Conservation (phyloP, 2,113 vertebrate species). For the Lagopus leucura region DNA sequence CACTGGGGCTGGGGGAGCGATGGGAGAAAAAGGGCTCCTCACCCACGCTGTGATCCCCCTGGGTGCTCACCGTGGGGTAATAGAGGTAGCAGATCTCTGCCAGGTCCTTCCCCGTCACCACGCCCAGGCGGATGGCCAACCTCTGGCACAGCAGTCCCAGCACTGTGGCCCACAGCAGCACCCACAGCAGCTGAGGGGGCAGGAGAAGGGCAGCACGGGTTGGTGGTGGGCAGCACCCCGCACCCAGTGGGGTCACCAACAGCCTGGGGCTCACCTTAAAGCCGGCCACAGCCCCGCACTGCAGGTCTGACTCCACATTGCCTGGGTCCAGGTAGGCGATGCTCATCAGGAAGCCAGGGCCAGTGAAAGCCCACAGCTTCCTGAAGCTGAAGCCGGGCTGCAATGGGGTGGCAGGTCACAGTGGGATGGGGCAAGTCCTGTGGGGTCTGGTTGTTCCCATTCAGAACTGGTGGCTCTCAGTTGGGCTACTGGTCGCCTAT, state of each 20-base stretch:
- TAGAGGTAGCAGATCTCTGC: slow-evolving; percentile 78
- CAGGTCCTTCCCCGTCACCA: slow-evolving; percentile 82
- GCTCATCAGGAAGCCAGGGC: slow-evolving; percentile 85
- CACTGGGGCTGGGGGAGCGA: fast-evolving
- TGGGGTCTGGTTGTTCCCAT: neutral
- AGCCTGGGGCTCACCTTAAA: slow-evolving; percentile 76
- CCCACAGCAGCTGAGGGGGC: slow-evolving; percentile 79
- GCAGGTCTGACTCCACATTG: slow-evolving; percentile 83
- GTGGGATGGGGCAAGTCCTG: fast-evolving
- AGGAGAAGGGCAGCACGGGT: neutral
- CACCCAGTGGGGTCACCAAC: fast-evolving
- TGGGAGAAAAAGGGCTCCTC: neutral
- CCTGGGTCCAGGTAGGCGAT: slow-evolving; percentile 85
- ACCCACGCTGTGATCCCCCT: neutral
- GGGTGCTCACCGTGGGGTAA: slow-evolving; percentile 81
- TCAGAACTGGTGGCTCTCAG: neutral
- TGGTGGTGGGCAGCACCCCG: fast-evolving
- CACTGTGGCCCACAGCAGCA: slow-evolving; percentile 79
- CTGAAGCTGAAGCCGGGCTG: slow-evolving; percentile 80
- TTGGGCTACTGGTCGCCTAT: no score
- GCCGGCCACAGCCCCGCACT: slow-evolving; percentile 75
- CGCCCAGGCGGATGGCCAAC: slow-evolving; percentile 79
- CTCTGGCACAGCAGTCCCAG: slow-evolving; percentile 81
- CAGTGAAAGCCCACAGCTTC: slow-evolving; percentile 84
- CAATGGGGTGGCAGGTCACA: neutral